phyloP scores from a whole-genome alignment of 2,113 vertebrate genomes.

The Phaethornis superciliosus region DNA sequence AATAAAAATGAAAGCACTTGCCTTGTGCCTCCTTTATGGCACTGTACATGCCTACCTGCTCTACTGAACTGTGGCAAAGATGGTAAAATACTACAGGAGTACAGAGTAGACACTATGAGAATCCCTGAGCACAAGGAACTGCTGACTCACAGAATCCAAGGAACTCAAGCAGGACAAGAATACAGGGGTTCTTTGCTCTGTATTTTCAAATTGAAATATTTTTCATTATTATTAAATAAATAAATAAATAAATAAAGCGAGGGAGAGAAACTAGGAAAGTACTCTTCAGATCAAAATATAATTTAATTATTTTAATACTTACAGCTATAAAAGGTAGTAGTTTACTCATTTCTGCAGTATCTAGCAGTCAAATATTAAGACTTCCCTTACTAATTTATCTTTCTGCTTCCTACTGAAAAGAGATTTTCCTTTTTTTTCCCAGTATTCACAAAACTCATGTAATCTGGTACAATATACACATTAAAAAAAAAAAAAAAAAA shows the following conservation, averaged over 20 bases:
- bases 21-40: background rate
- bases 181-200: background rate
- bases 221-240: too few species aligned
- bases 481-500: background rate
- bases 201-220: background rate
- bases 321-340: background rate
- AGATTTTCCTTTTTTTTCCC: background rate
- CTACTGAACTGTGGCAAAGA: background rate
- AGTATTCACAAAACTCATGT: background rate
- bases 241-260: background rate
- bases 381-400: background rate
- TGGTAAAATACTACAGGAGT: background rate
- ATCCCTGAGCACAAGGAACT: background rate
- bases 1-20: background rate
- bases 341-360: background rate
- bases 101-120: accelerated
- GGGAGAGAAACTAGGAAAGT: background rate
- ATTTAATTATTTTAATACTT: background rate
- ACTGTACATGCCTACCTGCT: background rate
- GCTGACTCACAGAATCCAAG: background rate
- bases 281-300: background rate
- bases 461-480: background rate
- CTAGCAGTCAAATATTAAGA: background rate
- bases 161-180: background rate
- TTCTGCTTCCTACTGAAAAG: background rate